These are phyloP conservation scores for Oreochromis mossambicus DNA, from an alignment of 2,797 vertebrate species.

Conservation along the genomic window DNA sequence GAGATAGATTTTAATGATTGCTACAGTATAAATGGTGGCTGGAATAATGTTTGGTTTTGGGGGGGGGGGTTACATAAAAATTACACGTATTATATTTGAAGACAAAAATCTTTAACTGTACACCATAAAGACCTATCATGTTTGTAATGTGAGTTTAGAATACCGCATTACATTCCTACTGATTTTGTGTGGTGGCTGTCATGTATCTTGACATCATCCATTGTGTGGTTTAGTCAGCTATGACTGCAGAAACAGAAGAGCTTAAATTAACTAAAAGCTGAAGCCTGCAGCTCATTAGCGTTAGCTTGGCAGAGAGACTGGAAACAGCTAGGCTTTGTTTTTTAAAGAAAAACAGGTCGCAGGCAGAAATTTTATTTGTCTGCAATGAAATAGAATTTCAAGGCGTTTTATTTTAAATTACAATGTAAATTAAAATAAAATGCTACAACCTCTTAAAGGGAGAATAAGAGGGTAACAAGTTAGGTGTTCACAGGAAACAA, in stretches of 20 bases:
- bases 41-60: too few relatives aligned
- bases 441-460: neutral
- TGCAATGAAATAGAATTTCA: neutral
- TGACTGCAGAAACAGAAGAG: neutral
- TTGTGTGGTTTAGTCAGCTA: neutral
- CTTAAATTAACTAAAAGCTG: neutral
- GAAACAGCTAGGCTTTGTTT: neutral
- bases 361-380: neutral
- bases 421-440: neutral
- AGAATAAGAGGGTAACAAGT: neutral
- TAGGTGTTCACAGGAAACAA: neutral
- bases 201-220: neutral
- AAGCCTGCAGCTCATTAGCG: neutral
- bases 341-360: neutral
- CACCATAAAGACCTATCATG: neutral
- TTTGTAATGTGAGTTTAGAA: neutral
- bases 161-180: neutral
- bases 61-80: neutral
- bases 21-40: neutral
- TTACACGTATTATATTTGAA: neutral
- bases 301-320: neutral
- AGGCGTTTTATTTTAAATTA: neutral
- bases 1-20: constrained; percentile 29
- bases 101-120: neutral
- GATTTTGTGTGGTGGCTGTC: neutral